Conservation (phyloP, 2,113 vertebrate genomes). For the Geococcyx californianus region DNA sequence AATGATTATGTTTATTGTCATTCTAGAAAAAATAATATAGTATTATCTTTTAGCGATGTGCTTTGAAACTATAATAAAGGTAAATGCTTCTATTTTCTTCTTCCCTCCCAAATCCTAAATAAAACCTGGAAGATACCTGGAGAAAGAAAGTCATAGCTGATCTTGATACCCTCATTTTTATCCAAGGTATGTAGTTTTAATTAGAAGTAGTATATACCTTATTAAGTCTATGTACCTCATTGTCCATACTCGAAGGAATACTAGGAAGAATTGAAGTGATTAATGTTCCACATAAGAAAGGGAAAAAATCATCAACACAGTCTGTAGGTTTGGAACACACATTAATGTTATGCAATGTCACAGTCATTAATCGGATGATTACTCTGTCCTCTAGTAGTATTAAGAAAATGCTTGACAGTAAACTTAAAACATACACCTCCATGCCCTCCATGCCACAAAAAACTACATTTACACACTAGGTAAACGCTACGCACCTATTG, state of each 20-base stretch:
- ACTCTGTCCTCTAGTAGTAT: background rate
- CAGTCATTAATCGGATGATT: background rate
- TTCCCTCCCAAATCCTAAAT: slow-evolving; percentile 25
- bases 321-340: background rate
- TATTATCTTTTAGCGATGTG: slow-evolving; percentile 59
- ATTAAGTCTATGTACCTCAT: background rate
- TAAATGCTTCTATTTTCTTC: slow-evolving; percentile 35
- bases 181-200: slow-evolving; percentile 40
- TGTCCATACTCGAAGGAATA: background rate
- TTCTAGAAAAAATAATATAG: slow-evolving; percentile 71
- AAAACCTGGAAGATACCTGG: slow-evolving; percentile 5
- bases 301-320: background rate
- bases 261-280: background rate
- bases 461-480: background rate
- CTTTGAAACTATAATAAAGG: slow-evolving; percentile 62
- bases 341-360: background rate
- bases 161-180: slow-evolving; percentile 4
- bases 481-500: background rate
- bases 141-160: slow-evolving; percentile 8
- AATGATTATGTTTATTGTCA: slow-evolving; percentile 58
- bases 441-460: background rate
- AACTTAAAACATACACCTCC: background rate
- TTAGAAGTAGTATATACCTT: background rate
- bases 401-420: background rate
- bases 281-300: background rate